phyloP scores from a whole-genome alignment of 2,797 vertebrate species.

The Rousettus madagascariensis region DNA sequence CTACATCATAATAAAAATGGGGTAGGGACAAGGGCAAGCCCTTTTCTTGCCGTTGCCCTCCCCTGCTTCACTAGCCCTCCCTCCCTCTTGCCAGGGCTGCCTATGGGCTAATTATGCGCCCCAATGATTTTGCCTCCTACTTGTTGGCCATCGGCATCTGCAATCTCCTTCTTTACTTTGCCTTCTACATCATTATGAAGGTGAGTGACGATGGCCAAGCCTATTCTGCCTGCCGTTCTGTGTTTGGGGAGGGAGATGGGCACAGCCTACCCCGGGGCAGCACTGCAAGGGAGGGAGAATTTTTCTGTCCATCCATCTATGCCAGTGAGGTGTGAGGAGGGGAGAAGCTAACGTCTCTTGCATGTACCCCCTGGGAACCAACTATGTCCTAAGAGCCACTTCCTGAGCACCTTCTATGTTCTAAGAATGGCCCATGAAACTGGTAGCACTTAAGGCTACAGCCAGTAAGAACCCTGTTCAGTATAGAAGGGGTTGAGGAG shows the following conservation, averaged over 20 bases:
- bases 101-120: slow-evolving; percentile 93
- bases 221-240: not conserved
- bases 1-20: not conserved
- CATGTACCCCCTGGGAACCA: not conserved
- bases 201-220: slow-evolving; percentile 73
- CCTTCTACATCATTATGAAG: slow-evolving; percentile 99
- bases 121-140: slow-evolving; percentile 98
- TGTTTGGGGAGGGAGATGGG: not conserved
- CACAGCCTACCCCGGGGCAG: not conserved
- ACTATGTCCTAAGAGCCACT: not conserved
- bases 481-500: not conserved
- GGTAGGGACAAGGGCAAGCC: not conserved
- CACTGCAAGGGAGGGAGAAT: not conserved
- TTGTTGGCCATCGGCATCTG: slow-evolving; percentile 98
- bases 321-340: not conserved
- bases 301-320: not conserved
- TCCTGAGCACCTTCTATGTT: not conserved
- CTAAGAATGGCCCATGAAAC: not conserved
- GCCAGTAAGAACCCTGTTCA: not conserved
- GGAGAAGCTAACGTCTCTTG: not conserved
- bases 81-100: slow-evolving; percentile 87
- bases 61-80: not conserved
- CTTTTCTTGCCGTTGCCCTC: rapidly evolving
- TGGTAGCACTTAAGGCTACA: not conserved
- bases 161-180: slow-evolving; percentile 98